These are phyloP conservation scores for Harpagoxenus sublaevis DNA, from an alignment of 2,888 invertebrate genomes.

Conservation along the genomic window DNA sequence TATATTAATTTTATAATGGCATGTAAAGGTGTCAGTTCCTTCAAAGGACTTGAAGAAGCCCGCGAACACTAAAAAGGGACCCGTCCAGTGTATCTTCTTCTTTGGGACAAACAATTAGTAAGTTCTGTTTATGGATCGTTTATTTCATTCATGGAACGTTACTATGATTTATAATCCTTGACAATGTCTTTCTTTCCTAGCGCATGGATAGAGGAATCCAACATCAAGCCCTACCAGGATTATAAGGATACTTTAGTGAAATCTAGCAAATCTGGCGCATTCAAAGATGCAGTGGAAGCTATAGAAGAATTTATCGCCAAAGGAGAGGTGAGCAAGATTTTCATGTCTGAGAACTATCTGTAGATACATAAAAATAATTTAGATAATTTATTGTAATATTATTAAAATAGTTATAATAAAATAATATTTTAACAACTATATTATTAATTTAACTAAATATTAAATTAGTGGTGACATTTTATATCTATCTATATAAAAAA, in stretches of 20 bases:
- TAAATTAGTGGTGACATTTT: neutral
- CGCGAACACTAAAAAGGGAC: slow-evolving; percentile 90
- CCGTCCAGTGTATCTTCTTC: slow-evolving; percentile 95
- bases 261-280: slow-evolving; percentile 91
- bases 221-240: slow-evolving; percentile 93
- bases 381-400: slow-evolving; percentile 2
- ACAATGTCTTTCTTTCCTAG: slow-evolving; percentile 86
- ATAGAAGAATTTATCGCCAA: slow-evolving; percentile 93
- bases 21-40: slow-evolving; percentile 92
- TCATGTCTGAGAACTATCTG: neutral
- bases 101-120: slow-evolving; percentile 98
- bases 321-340: slow-evolving; percentile 88
- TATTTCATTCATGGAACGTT: neutral
- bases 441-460: neutral
- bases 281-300: slow-evolving; percentile 93
- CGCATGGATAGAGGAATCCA: slow-evolving; percentile 96
- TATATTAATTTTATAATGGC: slow-evolving; percentile 65
- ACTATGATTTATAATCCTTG: slow-evolving; percentile 16
- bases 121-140: slow-evolving; percentile 87
- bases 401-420: neutral
- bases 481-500: neutral
- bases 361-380: neutral
- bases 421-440: too few species aligned
- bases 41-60: slow-evolving; percentile 92
- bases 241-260: slow-evolving; percentile 93